Evolutionary conservation across 2,888 invertebrate species (phyloP), one percentile per base, ranked within the genome.

Genomic region (Lithophane semibrunnea): DNA sequence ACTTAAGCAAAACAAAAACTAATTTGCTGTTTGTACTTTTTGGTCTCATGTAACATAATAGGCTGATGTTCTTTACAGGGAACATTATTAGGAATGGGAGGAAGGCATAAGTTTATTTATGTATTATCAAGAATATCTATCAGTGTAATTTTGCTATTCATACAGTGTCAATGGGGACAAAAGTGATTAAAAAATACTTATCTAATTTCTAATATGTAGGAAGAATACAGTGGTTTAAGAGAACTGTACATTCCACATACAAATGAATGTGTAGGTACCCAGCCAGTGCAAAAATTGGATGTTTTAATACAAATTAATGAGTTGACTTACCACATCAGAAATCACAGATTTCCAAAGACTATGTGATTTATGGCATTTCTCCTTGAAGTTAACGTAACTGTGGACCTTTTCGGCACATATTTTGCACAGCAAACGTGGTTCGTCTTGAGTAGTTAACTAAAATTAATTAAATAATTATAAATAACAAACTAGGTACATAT

Each of bases 381-480:
- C 84, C 78, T 94, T 94, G 67, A 94, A 93, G 70, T 87, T 42
- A 71, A 86, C 85, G 86, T 85, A 94, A 0, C 83, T 86, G 66
- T 89, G 82, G 2, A 94, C 77, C 52, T 88, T 87, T 16, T 83
- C 60, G 1, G 86, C 86, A 88, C 94, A 94, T 12, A 44, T 29
- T n/a, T 63, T 42, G 75, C 92, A 92, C 13, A 88, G 10, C n/a
- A 65, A 52, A 13, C 69, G 76, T 18, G 89, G 89, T 56, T 68
- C 37, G 52, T 90, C 90, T 68, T 88, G 44, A 2, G 1, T 21
- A 13, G 79, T 83, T 61, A 80, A 44, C 84, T 80, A 61, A 24
- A 80, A 80, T 18, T 16, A 64, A 29, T 67, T 8, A 2, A 0
- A 12, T 72, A 16, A 2, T 4, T 16, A 7, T 7, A 56, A 37